Conservation (phyloP, 2,888 invertebrate genomes). For the Lepeophtheirus nordmannii region DNA sequence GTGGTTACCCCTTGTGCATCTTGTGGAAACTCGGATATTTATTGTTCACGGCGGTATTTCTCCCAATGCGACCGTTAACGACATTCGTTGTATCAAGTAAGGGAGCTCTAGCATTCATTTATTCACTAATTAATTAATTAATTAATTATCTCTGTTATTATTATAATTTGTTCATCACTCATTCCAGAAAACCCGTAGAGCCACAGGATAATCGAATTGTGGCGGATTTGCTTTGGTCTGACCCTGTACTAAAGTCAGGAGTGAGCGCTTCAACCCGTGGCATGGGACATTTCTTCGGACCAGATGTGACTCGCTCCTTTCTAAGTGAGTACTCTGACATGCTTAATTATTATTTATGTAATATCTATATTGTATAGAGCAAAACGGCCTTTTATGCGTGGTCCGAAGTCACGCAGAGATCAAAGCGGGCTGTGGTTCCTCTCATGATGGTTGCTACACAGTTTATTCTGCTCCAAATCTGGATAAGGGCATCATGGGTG, state of each 20-base stretch:
- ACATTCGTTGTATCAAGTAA: constrained; percentile 8
- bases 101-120: too few relatives aligned
- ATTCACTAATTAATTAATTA: not conserved
- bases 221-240: constrained; percentile 11
- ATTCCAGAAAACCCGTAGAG: constrained; percentile 1
- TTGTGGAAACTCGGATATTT: not conserved
- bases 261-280: not conserved
- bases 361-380: too few relatives aligned
- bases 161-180: not conserved
- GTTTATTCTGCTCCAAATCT: constrained; percentile 10
- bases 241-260: constrained; percentile 9
- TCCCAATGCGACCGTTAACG: not conserved
- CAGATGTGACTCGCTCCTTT: constrained; percentile 6
- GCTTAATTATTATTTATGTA: not conserved
- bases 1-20: not conserved
- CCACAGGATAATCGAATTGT: not conserved
- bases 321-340: not conserved
- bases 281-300: constrained; percentile 3
- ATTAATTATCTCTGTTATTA: not conserved
- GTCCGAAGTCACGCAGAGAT: constrained; percentile 12
- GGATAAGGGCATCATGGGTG: constrained; percentile 6
- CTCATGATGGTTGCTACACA: constrained; percentile 13
- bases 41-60: constrained; percentile 8
- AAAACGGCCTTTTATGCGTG: not conserved
- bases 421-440: constrained; percentile 2